Base-by-base conservation (phyloP, 2,797 vertebrate genomes). In the Chrysocyon brachyurus region DNA sequence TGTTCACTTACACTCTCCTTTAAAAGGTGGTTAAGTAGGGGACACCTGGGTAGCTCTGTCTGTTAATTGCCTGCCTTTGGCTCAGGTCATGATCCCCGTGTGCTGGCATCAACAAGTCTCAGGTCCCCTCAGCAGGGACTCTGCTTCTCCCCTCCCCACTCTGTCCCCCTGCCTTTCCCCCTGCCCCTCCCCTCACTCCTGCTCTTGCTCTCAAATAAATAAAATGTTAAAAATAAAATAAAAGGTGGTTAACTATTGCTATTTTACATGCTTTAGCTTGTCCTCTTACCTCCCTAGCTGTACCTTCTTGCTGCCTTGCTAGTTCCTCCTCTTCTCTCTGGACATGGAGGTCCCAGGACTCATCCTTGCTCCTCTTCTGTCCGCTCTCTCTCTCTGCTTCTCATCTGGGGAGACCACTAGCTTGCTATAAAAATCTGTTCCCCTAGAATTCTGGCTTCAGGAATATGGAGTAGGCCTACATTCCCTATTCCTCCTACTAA, bases 401-500 rank as follows among this genome's bases (percentile, higher is more conserved):
- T 73, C 6, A 17, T 46, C 16, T 63, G 66, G 73, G 52, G 54
- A 91, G n/a, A 79, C 82, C 22, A 63, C 5, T 17, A 46, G 28
- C 21, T 89, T 89, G 33, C 78, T 49, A 15, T 83, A 86, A 91
- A 86, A 90, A 26, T 86, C 68, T 89, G 57, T 52, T 87, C 46
- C 57, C 66, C 52, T 61, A 72, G 72, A 91, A 86, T 95, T 79
- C 46, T 40, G 26, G 19, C 46, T 79, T 54, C 56, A 86, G 26
- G 40, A 79, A 63, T 63, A 56, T 21, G 4, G 16, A 73, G 11
- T 56, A 89, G 46, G 26, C 40, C 54, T 82, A 40, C 11, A 33
- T 73, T 73, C 2, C 36, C n/a, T 52, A 52, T 79, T 88, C n/a
- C n/a, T 82, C 46, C 33, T 73, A 24, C 87, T 86, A 68, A 70